Percentiles rank a stretch among this genome's conserved stretches.
These are phyloP conservation scores for Rhynchotus rufescens DNA, from an alignment of 2,797 vertebrate species.

Conservation along the genomic window DNA sequence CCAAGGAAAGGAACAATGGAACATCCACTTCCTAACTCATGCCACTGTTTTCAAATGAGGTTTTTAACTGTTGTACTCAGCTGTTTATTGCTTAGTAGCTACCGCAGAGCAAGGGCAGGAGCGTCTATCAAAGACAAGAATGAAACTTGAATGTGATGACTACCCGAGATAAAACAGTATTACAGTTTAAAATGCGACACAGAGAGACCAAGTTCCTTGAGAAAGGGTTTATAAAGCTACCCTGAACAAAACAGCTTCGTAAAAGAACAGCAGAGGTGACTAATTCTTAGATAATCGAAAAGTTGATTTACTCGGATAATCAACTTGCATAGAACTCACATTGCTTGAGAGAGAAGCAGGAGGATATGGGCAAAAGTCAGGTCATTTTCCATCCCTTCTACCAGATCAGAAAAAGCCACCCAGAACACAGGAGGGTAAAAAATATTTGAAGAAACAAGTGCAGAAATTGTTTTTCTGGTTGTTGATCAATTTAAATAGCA, in stretches of 20 bases:
- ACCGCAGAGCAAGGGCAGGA: background rate
- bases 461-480: background rate
- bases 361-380: background rate
- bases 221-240: background rate
- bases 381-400: background rate
- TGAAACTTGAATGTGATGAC: background rate
- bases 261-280: background rate
- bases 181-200: background rate
- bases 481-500: background rate
- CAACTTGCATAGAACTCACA: background rate
- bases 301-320: background rate
- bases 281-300: background rate
- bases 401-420: background rate
- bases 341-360: background rate
- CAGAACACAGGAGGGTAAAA: background rate
- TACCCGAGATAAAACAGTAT: background rate
- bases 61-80: background rate
- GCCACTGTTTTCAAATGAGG: background rate
- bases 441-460: background rate
- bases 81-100: background rate
- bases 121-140: background rate
- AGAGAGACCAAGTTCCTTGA: background rate
- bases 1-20: accelerated
- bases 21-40: background rate
- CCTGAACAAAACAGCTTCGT: background rate